Conservation (phyloP, 2,888 invertebrate genomes). For the Dendrolimus pini region DNA sequence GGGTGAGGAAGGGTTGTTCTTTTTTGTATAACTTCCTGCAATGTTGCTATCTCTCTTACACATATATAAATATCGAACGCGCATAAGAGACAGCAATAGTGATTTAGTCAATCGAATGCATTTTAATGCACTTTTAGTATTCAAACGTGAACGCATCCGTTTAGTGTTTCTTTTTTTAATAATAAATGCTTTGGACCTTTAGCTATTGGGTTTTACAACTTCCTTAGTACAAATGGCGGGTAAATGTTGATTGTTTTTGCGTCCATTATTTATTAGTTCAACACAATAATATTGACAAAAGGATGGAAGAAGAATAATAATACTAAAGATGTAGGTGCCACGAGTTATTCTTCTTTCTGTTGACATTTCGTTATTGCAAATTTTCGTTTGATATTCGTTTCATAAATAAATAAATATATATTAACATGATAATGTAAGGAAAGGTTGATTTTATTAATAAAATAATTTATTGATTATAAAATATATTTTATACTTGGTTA, state of each 20-base stretch:
- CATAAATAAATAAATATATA: no score
- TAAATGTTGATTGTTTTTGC: neutral
- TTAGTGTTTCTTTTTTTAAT: constrained; percentile 48
- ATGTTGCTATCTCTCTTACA: constrained; percentile 42
- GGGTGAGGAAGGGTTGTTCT: constrained; percentile 73
- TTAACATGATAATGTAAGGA: no score
- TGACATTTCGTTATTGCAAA: no score
- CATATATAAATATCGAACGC: constrained; percentile 11
- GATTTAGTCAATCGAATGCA: constrained; percentile 13
- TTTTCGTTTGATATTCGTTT: no score
- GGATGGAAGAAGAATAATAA: no score
- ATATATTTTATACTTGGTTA: no score
- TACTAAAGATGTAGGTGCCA: no score
- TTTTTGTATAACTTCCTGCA: constrained; percentile 72
- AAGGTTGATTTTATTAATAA: no score
- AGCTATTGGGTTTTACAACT: constrained; percentile 64
- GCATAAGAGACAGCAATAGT: neutral
- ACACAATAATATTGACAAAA: no score
- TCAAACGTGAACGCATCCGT: constrained; percentile 71
- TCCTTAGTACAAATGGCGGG: constrained; percentile 39
- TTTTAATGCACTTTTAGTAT: constrained; percentile 64
- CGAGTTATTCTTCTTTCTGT: no score
- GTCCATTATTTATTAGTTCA: constrained; percentile 1
- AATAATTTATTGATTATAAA: no score
- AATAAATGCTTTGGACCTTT: constrained; percentile 45